Evolutionary conservation across 2,888 invertebrate species (phyloP), one percentile per base, ranked within the genome.

Genomic region (Aricia artaxerxes): DNA sequence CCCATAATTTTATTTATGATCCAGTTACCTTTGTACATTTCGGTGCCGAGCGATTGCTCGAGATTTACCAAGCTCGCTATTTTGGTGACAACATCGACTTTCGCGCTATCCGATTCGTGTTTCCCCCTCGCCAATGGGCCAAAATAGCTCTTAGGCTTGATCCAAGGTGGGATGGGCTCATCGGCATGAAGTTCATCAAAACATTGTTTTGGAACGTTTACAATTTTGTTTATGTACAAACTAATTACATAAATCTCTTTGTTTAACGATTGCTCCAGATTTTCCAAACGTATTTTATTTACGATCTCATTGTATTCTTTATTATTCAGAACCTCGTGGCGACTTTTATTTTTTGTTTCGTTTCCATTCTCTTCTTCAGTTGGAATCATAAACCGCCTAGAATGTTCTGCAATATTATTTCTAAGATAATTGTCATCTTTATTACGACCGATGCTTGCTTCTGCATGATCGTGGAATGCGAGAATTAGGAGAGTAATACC

Each of bases 1-100:
- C 35, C 6, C 2, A 76, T 16, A 57, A 76, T 53, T 76, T 76
- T 31, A 57, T 35, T 76, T 31, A 76, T 13, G 13, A 76, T 57
- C 49, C 35, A 53, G 35, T 69, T 38, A 13, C 16, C 35, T 69
- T 69, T 69, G 5, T 13, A 38, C 69, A 69, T 35, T 35, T 69
- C 35, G 13, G 35, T 13, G 4, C 35, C 35, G 35, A 69, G 69
- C 13, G 13, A 69, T 13, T 38, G 69, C 35, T 69, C 69, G 13
- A 69, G 38, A 16, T 69, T 69, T 38, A 38, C 69, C 13, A 69
- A 69, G 13, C 69, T 38, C 5, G 69, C 69, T 69, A 69, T 69
- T 69, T 69, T 69, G 5, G 69, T 69, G 4, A 35, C 35, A 38
- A 69, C 5, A 5, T 35, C 69, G 13, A 5, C 13, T 69, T 35